A percentile compares a stretch with the other conserved stretches of the same genome.
phyloP scores from a whole-genome alignment of 2,888 invertebrate genomes.

The Pocota personata region DNA sequence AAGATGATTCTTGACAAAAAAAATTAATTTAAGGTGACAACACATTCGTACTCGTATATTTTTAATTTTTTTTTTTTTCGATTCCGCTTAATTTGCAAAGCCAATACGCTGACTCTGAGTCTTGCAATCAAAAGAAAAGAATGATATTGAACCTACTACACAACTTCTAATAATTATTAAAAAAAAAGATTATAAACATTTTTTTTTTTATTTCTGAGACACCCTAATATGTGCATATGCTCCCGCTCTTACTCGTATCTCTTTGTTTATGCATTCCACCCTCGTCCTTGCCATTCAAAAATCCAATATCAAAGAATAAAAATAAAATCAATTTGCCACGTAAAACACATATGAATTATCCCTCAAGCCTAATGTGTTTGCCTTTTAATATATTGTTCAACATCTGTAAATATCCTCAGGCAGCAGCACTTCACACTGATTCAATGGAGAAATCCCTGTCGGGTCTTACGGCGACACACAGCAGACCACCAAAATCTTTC shows the following conservation, averaged over 20 bases:
- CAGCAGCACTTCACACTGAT: neutral
- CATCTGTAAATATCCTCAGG: neutral
- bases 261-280: neutral
- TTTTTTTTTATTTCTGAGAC: too few species aligned
- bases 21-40: too few species aligned
- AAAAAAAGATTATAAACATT: too few species aligned
- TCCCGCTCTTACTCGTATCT: neutral
- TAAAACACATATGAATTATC: constrained; percentile 2
- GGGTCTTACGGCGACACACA: neutral
- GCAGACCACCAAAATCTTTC: neutral
- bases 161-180: too few species aligned
- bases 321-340: constrained; percentile 1
- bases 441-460: neutral
- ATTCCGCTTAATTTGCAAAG: too few species aligned
- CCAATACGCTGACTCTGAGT: too few species aligned
- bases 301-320: neutral
- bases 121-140: too few species aligned
- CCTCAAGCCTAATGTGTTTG: constrained; percentile 10
- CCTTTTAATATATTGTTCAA: constrained; percentile 9
- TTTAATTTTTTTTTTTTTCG: too few species aligned
- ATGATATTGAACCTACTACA: too few species aligned
- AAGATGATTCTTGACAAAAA: too few species aligned
- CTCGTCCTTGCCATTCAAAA: neutral
- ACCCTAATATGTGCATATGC: neutral
- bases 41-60: too few species aligned